phyloP scores from a whole-genome alignment of 2,888 invertebrate genomes.

The Exephanes ischioxanthus region DNA sequence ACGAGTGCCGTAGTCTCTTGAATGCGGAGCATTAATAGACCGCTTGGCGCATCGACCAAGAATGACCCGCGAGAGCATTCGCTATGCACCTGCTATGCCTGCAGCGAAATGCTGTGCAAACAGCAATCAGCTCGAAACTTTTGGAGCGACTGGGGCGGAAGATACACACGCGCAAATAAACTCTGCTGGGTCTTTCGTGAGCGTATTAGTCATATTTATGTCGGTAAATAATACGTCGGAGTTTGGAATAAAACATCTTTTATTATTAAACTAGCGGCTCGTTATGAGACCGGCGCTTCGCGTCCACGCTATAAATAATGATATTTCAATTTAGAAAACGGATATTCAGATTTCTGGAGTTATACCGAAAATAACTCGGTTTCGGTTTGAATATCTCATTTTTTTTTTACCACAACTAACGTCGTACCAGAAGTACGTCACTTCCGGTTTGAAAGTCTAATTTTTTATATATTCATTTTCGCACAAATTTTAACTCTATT shows the following conservation, averaged over 20 bases:
- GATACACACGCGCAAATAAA: background rate
- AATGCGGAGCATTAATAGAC: slow-evolving; percentile 29
- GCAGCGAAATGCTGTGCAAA: background rate
- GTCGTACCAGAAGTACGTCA: background rate
- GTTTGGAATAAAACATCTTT: background rate
- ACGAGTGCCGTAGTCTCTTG: background rate
- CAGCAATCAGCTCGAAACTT: slow-evolving; percentile 9
- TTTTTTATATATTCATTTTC: no score
- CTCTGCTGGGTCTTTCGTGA: background rate
- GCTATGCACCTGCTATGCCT: background rate
- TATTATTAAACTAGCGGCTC: background rate
- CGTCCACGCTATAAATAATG: background rate
- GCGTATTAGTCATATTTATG: background rate
- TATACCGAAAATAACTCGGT: background rate
- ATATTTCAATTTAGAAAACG: background rate
- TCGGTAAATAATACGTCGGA: background rate
- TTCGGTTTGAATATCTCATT: background rate
- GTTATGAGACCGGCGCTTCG: background rate
- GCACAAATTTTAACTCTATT: no score
- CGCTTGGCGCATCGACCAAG: slow-evolving; percentile 30
- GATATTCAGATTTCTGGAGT: background rate
- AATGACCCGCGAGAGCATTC: slow-evolving; percentile 2
- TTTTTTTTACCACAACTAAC: background rate
- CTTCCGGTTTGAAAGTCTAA: no score
- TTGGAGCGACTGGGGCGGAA: background rate